phyloP scores from a whole-genome alignment of 1,140 invertebrate species.

The Drosophila sechellia region DNA sequence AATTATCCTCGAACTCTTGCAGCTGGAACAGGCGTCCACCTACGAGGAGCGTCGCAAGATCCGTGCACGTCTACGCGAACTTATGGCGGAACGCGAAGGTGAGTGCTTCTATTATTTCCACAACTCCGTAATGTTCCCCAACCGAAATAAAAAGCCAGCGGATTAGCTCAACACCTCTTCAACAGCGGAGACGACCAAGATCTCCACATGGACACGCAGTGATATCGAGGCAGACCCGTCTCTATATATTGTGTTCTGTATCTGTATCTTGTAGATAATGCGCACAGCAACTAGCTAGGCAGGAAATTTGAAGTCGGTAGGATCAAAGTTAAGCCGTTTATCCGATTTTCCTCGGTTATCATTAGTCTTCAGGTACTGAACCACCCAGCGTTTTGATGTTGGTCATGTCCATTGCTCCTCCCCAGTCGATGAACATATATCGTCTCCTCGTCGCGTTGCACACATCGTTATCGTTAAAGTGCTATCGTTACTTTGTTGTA shows the following conservation, averaged over 20 bases:
- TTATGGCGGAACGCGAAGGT: conserved; percentile 93
- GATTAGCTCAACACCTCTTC: conserved; percentile 3
- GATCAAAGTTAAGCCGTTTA: conserved; percentile 15
- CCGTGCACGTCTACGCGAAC: conserved; percentile 90
- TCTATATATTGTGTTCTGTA: conserved; percentile 50
- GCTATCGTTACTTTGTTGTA: conserved; percentile 14
- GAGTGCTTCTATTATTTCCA: conserved; percentile 37
- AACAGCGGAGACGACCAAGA: conserved; percentile 7
- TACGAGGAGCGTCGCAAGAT: conserved; percentile 94
- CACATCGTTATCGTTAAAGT: conserved; percentile 15
- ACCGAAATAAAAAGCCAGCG: conserved; percentile 7
- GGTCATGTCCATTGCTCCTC: conserved; percentile 18
- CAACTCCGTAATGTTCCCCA: not conserved
- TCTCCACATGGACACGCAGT: conserved; percentile 12
- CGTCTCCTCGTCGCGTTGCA: conserved; percentile 16
- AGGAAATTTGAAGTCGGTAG: conserved; percentile 21
- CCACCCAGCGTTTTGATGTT: conserved; percentile 19
- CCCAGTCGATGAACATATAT: conserved; percentile 17
- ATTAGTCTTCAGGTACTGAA: conserved; percentile 30
- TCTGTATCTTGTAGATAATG: conserved; percentile 57
- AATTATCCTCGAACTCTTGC: conserved; percentile 50
- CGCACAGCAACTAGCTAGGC: conserved; percentile 43
- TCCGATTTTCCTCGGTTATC: not conserved
- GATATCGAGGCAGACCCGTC: conserved; percentile 6
- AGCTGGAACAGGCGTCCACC: conserved; percentile 93